These are phyloP conservation scores for Coranthus polyacanthus DNA, from an alignment of 2,797 vertebrate genomes.

Conservation along the genomic window DNA sequence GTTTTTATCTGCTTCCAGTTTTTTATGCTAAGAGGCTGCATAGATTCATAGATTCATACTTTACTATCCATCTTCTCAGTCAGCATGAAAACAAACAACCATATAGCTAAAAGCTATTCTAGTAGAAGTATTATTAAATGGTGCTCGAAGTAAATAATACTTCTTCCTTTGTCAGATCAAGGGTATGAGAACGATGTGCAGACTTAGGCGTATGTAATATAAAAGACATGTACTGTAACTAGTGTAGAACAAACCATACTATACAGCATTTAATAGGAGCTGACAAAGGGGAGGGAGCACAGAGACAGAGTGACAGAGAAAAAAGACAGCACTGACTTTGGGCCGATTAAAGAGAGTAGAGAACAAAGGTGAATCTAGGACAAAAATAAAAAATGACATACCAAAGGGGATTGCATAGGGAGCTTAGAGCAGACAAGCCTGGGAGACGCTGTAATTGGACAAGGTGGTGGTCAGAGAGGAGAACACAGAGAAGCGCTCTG, in stretches of 20 bases:
- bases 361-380: conserved; percentile 54
- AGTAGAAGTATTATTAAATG: too few species aligned
- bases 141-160: too few species aligned
- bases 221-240: not conserved
- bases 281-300: too few species aligned
- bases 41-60: too few species aligned
- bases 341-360: conserved; percentile 42
- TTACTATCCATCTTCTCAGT: too few species aligned
- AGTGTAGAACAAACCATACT: not conserved
- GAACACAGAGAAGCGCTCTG: conserved; percentile 27
- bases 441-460: conserved; percentile 67
- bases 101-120: too few species aligned
- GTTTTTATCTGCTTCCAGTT: too few species aligned
- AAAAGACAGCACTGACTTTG: conserved; percentile 19
- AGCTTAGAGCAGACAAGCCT: conserved; percentile 42
- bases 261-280: not conserved
- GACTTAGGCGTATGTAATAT: too few species aligned
- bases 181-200: conserved; percentile 5
- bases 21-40: too few species aligned
- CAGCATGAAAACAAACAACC: too few species aligned
- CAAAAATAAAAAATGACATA: conserved; percentile 62
- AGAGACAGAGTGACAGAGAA: conserved; percentile 1
- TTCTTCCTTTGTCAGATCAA: not conserved
- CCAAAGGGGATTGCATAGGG: conserved; percentile 36
- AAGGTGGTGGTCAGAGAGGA: conserved; percentile 46